These are phyloP conservation scores for Paramormyrops hopkinsi DNA, from an alignment of 2,797 vertebrate species.

Conservation along the genomic window DNA sequence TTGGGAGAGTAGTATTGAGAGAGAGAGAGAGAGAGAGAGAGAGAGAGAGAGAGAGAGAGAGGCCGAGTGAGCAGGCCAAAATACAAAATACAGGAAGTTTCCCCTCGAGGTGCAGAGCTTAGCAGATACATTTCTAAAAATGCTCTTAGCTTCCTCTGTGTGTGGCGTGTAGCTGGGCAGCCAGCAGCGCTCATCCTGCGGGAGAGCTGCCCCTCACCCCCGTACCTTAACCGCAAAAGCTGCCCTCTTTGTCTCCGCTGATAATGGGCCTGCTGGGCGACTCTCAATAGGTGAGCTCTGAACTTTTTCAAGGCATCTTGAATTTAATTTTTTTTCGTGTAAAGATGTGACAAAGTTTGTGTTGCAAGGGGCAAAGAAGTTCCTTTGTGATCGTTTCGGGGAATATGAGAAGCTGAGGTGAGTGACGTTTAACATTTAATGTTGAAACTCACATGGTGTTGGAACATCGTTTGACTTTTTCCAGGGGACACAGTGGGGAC, in stretches of 20 bases:
- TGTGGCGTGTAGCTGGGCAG: not conserved
- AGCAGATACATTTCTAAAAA: slow-evolving; percentile 19
- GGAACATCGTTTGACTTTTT: not conserved
- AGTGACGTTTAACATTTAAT: not conserved
- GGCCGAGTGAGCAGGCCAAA: not conserved
- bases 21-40: slow-evolving; percentile 16
- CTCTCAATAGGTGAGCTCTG: slow-evolving; percentile 12
- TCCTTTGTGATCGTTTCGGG: not conserved
- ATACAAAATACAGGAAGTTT: slow-evolving; percentile 38
- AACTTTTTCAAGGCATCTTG: not conserved
- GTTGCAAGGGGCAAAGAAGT: not conserved
- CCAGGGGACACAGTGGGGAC: not conserved
- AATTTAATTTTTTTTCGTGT: not conserved
- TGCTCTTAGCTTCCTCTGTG: slow-evolving; percentile 42
- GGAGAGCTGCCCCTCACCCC: not conserved
- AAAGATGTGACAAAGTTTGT: not conserved
- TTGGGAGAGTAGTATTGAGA: not conserved
- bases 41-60: not conserved
- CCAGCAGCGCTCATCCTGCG: not conserved
- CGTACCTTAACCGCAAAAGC: too few relatives aligned
- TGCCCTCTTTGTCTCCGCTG: not conserved
- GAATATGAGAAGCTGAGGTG: not conserved
- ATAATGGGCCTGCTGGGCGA: not conserved
- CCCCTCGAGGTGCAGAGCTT: slow-evolving; percentile 9
- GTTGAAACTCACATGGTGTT: not conserved